Percentiles rank a stretch among this genome's conserved stretches.
These are phyloP conservation scores for Augochlorella aurata DNA, from an alignment of 2,888 invertebrate species.

Conservation along the genomic window DNA sequence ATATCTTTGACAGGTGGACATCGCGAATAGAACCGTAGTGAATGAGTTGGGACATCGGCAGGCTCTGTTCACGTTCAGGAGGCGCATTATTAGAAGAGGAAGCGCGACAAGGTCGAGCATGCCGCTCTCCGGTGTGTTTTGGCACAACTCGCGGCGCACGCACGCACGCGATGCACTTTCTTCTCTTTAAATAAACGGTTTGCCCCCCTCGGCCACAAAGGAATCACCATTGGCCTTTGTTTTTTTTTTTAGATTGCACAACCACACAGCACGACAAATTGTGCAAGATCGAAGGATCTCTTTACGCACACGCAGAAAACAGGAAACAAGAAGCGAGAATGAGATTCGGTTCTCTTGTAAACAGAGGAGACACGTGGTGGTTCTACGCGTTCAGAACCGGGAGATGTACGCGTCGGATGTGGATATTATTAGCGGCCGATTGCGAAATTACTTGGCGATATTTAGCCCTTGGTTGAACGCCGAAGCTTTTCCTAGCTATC, in stretches of 20 bases:
- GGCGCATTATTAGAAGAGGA: conserved; percentile 75
- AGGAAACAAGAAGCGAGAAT: not conserved
- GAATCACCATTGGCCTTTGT: conserved; percentile 10
- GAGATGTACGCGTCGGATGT: not conserved
- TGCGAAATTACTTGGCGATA: conserved; percentile 30
- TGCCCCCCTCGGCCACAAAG: not conserved
- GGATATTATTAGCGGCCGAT: conserved; percentile 30
- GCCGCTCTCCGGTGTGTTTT: conserved; percentile 29
- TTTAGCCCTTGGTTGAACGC: not conserved
- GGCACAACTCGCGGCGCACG: conserved; percentile 24
- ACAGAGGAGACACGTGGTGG: conserved; percentile 15
- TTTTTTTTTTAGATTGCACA: not conserved
- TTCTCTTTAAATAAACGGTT: conserved; percentile 25
- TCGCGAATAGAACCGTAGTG: conserved; percentile 29
- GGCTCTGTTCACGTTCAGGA: conserved; percentile 42
- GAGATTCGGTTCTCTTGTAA: conserved; percentile 6
- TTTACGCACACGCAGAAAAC: too few relatives aligned
- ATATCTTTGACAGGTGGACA: not conserved
- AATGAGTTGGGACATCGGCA: conserved; percentile 23
- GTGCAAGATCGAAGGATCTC: not conserved
- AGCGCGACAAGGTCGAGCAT: conserved; percentile 70
- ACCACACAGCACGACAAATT: not conserved
- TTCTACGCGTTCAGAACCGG: not conserved
- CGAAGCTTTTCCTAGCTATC: not conserved
- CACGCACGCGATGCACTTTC: conserved; percentile 21